These are phyloP conservation scores for Drosophila imparisetae DNA, from an alignment of 2,888 invertebrate species.

Conservation along the genomic window DNA sequence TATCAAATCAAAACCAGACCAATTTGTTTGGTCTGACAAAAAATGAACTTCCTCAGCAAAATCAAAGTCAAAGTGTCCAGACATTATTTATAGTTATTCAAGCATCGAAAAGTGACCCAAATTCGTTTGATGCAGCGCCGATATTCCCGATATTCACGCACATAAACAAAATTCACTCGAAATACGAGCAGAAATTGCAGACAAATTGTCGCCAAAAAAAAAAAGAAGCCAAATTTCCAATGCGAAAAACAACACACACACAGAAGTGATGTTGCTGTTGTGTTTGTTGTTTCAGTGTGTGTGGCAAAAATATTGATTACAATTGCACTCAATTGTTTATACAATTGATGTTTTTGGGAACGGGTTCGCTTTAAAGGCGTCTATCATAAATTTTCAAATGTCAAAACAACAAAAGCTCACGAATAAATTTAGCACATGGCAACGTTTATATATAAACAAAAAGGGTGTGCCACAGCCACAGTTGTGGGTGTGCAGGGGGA, in stretches of 20 bases:
- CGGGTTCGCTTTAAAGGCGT: slow-evolving; percentile 54
- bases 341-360: slow-evolving; percentile 30
- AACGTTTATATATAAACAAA: slow-evolving; percentile 36
- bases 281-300: slow-evolving; percentile 14
- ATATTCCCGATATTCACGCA: slow-evolving; percentile 5
- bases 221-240: slow-evolving; percentile 18
- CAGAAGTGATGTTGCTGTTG: neutral
- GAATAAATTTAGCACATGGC: slow-evolving; percentile 49
- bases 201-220: slow-evolving; percentile 64
- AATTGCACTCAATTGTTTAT: slow-evolving; percentile 60
- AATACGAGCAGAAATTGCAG: slow-evolving; percentile 51
- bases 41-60: neutral
- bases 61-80: slow-evolving; percentile 19
- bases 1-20: neutral
- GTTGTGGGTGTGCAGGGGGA: neutral
- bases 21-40: slow-evolving; percentile 18
- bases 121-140: slow-evolving; percentile 33
- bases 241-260: slow-evolving; percentile 15
- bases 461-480: slow-evolving; percentile 3
- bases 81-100: slow-evolving; percentile 36
- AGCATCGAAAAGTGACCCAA: neutral
- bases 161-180: slow-evolving; percentile 41
- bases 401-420: slow-evolving; percentile 64
- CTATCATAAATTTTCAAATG: slow-evolving; percentile 61
- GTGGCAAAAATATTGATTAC: slow-evolving; percentile 55